Evolutionary conservation across 2,797 vertebrate species (phyloP), one percentile per base, ranked within the genome.

Genomic region (Streptopelia turtur): DNA sequence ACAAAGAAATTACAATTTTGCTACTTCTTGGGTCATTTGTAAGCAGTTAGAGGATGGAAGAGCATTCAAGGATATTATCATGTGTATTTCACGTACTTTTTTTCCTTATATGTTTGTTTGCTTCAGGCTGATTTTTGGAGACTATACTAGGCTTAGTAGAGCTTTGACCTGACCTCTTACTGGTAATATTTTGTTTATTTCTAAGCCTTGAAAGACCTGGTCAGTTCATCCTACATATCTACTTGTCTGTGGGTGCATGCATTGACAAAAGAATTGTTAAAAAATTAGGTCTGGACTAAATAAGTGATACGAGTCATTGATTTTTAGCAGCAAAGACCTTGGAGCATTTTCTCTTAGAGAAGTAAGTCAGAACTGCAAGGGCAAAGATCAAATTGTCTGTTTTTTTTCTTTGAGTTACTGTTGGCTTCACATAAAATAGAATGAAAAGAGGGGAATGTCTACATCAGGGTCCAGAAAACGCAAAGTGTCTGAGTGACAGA

Each of bases 241-340:
- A 12, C 23, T 83, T 87, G 13, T 64, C 35, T 75, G 37, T 2
- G 21, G 31, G 14, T 5, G 3, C 41, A 20, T 33, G 9, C 18
- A 28, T 35, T 65, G 66, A 84, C 30, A 65, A 87, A 87, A 64
- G 33, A 82, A 69, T 15, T 25, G 17, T 60, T 83, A 83, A 92
- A 95, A 93, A 90, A 94, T 25, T 89, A 70, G 33, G 22, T 83
- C 39, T 23, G 61, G 52, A 56, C 16, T 82, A 75, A 85, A n/a
- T 65, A 87, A 65, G 17, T 45, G 86, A 65, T 53, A 23, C 5
- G 65, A 77, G 9, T 31, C 9, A 81, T 59, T 50, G 33, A 78
- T 86, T 91, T 93, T 91, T 89, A 70, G 55, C 13, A 88, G 53
- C 10, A 84, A 90, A 87, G 47, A 75, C n/a, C 43, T 71, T 91